phyloP scores from a whole-genome alignment of 2,888 invertebrate species.

The Leptopilina syphax region DNA sequence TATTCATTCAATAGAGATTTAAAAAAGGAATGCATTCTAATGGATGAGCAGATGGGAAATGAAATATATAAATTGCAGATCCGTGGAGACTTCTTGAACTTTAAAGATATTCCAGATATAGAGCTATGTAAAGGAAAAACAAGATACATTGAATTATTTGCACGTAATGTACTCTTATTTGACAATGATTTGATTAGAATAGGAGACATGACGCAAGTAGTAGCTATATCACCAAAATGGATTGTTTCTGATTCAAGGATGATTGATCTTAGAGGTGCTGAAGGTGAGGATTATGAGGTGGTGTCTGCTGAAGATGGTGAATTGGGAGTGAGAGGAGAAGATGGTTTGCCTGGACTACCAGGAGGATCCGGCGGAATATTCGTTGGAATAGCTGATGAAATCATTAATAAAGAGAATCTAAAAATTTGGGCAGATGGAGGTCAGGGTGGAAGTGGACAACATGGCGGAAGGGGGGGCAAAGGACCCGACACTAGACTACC shows the following conservation, averaged over 20 bases:
- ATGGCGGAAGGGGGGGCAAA: not conserved
- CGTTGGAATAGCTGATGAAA: not conserved
- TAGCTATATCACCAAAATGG: not conserved
- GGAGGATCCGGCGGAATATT: not conserved
- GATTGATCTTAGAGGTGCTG: not conserved
- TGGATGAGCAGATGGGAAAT: not conserved
- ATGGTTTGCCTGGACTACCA: not conserved
- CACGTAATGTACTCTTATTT: not conserved
- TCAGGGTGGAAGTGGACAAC: not conserved
- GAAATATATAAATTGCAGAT: not conserved
- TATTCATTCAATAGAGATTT: not conserved
- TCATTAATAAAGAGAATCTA: not conserved
- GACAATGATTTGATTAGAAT: not conserved
- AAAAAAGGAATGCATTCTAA: not conserved
- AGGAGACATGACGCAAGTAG: not conserved
- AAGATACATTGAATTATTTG: conserved; percentile 3
- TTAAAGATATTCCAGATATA: not conserved
- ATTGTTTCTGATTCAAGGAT: not conserved
- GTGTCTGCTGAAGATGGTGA: not conserved
- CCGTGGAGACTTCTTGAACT: not conserved
- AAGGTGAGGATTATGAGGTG: not conserved
- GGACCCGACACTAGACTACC: not conserved
- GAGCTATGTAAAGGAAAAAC: not conserved
- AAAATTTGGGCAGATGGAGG: not conserved
- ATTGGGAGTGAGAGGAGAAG: not conserved